Conservation (phyloP, 2,113 vertebrate species). For the Marmota monax region DNA sequence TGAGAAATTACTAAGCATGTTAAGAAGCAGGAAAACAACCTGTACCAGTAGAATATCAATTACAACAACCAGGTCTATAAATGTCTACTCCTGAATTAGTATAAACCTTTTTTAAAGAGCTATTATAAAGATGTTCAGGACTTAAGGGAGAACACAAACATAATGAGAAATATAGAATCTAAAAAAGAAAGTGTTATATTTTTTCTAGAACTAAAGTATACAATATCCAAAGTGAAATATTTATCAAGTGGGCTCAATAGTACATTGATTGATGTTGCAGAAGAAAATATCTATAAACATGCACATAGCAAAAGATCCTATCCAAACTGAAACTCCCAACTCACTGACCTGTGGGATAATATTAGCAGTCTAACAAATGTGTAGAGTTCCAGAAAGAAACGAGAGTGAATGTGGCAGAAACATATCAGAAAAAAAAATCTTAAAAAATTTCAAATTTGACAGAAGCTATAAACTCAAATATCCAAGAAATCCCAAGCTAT, state of each 20-base stretch:
- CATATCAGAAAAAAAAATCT: background rate
- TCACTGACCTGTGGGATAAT: background rate
- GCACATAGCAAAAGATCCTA: background rate
- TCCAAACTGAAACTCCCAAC: background rate
- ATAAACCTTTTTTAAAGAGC: background rate
- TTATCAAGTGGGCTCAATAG: background rate
- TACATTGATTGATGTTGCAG: background rate
- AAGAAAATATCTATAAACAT: background rate
- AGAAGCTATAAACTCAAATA: slow-evolving; percentile 35
- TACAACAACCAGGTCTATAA: background rate
- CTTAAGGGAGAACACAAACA: slow-evolving; percentile 5
- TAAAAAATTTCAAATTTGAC: slow-evolving; percentile 21
- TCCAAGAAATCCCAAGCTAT: background rate
- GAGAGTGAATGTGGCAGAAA: background rate
- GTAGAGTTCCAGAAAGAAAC: background rate
- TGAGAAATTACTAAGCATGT: background rate
- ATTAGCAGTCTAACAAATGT: background rate
- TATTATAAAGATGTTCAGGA: slow-evolving; percentile 16
- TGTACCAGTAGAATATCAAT: background rate
- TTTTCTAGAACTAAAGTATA: slow-evolving; percentile 31
- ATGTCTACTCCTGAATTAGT: background rate
- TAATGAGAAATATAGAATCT: background rate
- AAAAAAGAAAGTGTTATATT: background rate
- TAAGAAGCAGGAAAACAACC: background rate
- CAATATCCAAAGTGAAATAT: background rate